These are phyloP conservation scores for Athene noctua DNA, from an alignment of 2,113 vertebrate species.

Conservation along the genomic window DNA sequence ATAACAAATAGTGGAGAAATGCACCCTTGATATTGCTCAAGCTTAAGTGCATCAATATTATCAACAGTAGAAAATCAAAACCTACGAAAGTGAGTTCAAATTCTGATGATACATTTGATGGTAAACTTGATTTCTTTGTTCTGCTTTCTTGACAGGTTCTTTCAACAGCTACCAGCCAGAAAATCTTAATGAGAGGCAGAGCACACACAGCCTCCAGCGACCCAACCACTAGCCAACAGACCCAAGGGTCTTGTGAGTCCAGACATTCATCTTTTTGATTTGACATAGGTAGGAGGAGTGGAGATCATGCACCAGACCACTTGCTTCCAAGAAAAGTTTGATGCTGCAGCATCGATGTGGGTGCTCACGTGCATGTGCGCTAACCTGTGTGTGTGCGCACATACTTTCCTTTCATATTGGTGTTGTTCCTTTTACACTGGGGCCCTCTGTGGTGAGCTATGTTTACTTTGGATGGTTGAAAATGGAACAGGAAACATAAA, in stretches of 20 bases:
- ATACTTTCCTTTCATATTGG: neutral
- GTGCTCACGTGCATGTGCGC: neutral
- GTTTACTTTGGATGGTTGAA: neutral
- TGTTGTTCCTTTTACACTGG: neutral
- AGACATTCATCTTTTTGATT: neutral
- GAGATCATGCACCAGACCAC: neutral
- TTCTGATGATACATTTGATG: neutral
- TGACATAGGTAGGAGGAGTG: neutral
- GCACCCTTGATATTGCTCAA: neutral
- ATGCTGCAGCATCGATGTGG: neutral
- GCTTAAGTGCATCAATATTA: neutral
- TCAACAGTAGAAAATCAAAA: neutral
- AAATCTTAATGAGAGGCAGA: conserved; percentile 25
- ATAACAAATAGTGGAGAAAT: neutral
- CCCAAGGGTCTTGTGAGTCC: neutral
- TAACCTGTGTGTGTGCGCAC: neutral
- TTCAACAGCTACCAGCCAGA: conserved; percentile 60
- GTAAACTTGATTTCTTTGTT: neutral
- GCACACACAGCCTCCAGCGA: neutral
- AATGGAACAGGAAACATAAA: neutral
- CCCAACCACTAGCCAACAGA: neutral
- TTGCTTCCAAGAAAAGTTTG: neutral
- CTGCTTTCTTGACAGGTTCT: conserved; percentile 41
- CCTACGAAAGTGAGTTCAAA: neutral
- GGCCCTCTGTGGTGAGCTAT: neutral